Evolutionary conservation across 2,113 vertebrate species (phyloP).

Genomic region (Gavia stellata): DNA sequence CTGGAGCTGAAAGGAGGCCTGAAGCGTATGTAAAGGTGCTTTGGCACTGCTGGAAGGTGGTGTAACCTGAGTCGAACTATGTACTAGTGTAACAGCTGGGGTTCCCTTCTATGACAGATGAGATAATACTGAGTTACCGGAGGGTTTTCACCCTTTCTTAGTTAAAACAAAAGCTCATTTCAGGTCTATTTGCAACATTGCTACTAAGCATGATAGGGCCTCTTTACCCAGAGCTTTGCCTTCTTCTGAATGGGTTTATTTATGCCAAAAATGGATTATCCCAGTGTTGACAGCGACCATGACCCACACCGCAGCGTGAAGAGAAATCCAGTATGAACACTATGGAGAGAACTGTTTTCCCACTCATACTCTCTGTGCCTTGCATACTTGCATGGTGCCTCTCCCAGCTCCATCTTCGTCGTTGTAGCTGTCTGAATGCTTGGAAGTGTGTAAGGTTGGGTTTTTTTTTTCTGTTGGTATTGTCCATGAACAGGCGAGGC

Average conservation of each 20-base stretch:
- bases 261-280: background rate
- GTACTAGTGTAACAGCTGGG: background rate
- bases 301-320: fast-evolving
- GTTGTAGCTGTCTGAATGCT: background rate
- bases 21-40: background rate
- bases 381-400: background rate
- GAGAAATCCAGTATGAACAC: background rate
- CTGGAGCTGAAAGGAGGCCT: background rate
- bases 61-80: fast-evolving
- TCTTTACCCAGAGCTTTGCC: background rate
- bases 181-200: background rate
- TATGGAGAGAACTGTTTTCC: background rate
- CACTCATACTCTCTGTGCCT: background rate
- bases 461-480: background rate
- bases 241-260: background rate
- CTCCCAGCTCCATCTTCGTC: background rate
- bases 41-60: background rate
- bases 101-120: background rate
- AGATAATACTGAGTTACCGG: background rate
- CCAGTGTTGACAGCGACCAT: background rate
- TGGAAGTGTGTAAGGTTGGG: background rate
- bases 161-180: background rate
- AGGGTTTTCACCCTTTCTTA: background rate
- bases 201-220: background rate
- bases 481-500: background rate